Conservation (phyloP, 2,888 invertebrate species). For the Polietes domitor region DNA sequence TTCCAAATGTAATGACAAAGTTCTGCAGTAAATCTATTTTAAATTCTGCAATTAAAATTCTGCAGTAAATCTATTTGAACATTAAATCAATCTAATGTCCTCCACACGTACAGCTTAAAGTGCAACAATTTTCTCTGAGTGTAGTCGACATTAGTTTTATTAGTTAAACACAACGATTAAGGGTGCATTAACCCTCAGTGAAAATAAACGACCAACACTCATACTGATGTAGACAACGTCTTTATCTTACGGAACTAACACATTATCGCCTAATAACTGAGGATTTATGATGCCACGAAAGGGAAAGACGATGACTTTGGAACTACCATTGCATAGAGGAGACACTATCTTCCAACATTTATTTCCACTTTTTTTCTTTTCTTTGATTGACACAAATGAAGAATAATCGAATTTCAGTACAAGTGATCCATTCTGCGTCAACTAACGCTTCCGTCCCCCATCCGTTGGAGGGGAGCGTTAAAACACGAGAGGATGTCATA, state of each 20-base stretch:
- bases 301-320: constrained; percentile 10
- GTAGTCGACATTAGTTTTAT: constrained; percentile 64
- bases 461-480: constrained; percentile 42
- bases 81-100: too few species aligned
- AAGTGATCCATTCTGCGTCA: constrained; percentile 59
- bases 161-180: constrained; percentile 77
- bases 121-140: not conserved
- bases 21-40: too few species aligned
- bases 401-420: constrained; percentile 79
- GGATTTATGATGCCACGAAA: constrained; percentile 8
- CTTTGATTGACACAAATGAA: constrained; percentile 80
- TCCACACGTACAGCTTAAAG: too few species aligned
- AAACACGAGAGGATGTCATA: constrained; percentile 64
- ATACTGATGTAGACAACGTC: not conserved
- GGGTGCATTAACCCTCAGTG: constrained; percentile 70
- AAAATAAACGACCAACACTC: constrained; percentile 50
- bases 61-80: too few species aligned
- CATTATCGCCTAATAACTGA: constrained; percentile 18
- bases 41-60: too few species aligned
- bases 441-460: not conserved
- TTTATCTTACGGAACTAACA: constrained; percentile 36
- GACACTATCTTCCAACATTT: constrained; percentile 4
- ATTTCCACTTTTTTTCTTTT: constrained; percentile 54
- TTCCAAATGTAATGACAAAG: too few species aligned
- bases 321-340: constrained; percentile 36